Evolutionary conservation across 2,888 invertebrate genomes (phyloP), one percentile per base, ranked within the genome.

Genomic region (Bellardia bayeri): DNA sequence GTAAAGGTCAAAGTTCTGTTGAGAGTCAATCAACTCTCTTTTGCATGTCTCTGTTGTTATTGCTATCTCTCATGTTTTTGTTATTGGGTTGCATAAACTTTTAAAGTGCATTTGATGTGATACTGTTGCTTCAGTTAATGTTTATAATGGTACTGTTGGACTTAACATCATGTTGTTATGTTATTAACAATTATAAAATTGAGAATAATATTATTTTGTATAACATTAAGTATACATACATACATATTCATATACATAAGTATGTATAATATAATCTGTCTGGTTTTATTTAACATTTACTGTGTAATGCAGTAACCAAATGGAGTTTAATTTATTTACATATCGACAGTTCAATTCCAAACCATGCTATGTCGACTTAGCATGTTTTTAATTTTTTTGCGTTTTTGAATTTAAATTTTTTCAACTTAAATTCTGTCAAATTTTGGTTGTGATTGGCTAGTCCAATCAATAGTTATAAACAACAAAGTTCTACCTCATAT

Each of bases 1-100:
- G 16, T 66, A 80, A 87, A 87, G 86, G 86, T 80, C 83, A 83
- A 79, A 87, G 86, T 87, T 87, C 76, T 66, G 13, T 9, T 23
- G 45, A 16, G 49, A 69, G 71, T 80, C 58, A 79, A 37, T 74
- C 16, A 82, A 79, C 68, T 72, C 80, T 75, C 76, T 68, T 54
- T 37, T 54, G 40, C 30, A 9, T 49, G 16, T 13, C 63, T 45
- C 33, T 42, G n/a, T 51, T 51, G 23, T 40, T 56, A 30, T 9
- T 63, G 71, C 40, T 71, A 33, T n/a, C 51, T 51, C 51, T 56
- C 40, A 13, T 63, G 4, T 79, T n/a, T 66, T 33, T 37, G 58
- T 14, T 69, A 33, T 33, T n/a, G 13, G 37, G 40, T n/a, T 30
- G 66, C 69, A 69, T 14, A 58, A 42, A 66, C 14, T 30, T 54